These are phyloP conservation scores for Scomberomorus guttatus DNA, from an alignment of 2,797 vertebrate genomes.

Conservation along the genomic window DNA sequence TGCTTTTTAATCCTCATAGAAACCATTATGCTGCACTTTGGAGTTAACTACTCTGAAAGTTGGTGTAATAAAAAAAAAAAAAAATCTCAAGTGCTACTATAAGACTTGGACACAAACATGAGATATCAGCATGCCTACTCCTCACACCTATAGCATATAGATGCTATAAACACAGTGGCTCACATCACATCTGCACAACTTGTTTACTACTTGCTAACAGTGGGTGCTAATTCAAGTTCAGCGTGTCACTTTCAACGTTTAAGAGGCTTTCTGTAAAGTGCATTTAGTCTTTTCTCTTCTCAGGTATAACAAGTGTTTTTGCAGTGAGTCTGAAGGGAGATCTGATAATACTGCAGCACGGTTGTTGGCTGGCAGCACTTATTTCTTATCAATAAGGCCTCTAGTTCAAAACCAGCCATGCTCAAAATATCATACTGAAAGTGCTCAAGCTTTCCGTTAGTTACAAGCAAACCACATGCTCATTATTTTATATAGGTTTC, in stretches of 20 bases:
- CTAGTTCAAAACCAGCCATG: conserved; percentile 29
- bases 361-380: conserved; percentile 42
- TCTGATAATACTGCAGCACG: conserved; percentile 44
- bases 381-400: conserved; percentile 64
- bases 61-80: neutral
- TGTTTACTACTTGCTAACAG: conserved; percentile 61
- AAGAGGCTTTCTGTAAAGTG: conserved; percentile 29
- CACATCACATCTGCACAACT: conserved; percentile 59
- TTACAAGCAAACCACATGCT: conserved; percentile 36
- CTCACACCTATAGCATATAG: conserved; percentile 27
- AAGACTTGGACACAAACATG: conserved; percentile 34
- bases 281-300: conserved; percentile 18
- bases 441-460: conserved; percentile 19
- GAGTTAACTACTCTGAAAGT: conserved; percentile 11
- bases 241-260: conserved; percentile 36
- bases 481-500: conserved; percentile 15
- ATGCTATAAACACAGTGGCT: conserved; percentile 48
- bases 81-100: neutral
- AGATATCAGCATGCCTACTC: conserved; percentile 17
- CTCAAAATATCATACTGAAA: conserved; percentile 43
- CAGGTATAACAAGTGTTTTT: conserved; percentile 37
- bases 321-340: conserved; percentile 17
- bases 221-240: conserved; percentile 63
- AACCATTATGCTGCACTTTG: neutral
- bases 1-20: neutral